Evolutionary conservation across 2,797 vertebrate genomes (phyloP), one percentile per base, ranked within the genome.

Genomic region (Peromyscus attwateri): DNA sequence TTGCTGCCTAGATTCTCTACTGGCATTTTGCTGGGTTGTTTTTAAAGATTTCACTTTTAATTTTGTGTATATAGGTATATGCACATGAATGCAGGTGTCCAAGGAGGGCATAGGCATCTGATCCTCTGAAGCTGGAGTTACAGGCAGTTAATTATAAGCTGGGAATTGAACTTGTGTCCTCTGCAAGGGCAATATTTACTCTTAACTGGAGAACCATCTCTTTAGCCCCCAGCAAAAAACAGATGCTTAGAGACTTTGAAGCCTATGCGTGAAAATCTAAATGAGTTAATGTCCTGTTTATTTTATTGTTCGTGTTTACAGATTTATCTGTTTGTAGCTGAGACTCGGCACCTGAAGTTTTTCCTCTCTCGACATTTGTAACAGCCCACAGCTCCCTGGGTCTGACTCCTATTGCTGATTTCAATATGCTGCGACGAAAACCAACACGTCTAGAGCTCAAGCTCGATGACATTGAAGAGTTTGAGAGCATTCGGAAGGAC

Each of bases 361-460:
- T 96, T 93, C 62, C 46, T 93, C 29, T 23, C 21, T 82, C 95
- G 71, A 31, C 82, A 8, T 90, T 96, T 96, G 70, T 73, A 92
- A 85, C 46, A 96, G 95, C 55, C 77, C 1, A 21, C 29, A 85
- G 84, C 93, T 97, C 46, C 52, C 60, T 49, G 60, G 82, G 11
- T 82, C 66, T 96, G 85, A 68, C 16, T 62, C 34, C 82, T 75
- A 57, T 80, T 55, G 80, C 77, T 57, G 92, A 90, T 87, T 64
- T 91, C 79, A 96, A 27, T 77, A 99, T 99, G 99, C 98, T 99
- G 97, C 99, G 99, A 93, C 98, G 99, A 92, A 99, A 99, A 89
- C 99, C 99, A 19, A 99, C 99, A 0, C 99, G 99, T 14, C 98
- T 99, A 95, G 99, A 99, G 97, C 99, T 99, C 91, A 99, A 99